Evolutionary conservation across 2,113 vertebrate genomes (phyloP).

Genomic region (Saguinus imperator): DNA sequence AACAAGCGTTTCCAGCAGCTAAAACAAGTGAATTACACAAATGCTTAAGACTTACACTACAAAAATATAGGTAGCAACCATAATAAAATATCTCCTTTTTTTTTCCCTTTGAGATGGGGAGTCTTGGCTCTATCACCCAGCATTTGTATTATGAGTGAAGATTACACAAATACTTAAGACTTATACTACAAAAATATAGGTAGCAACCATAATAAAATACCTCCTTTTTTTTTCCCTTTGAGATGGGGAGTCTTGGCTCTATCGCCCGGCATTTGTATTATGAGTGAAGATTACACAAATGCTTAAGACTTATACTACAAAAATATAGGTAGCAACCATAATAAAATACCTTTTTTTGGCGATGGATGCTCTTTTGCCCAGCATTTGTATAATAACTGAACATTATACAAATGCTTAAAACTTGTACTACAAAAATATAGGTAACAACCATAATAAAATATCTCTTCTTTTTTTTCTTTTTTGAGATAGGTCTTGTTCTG

Average conservation of each 20-base stretch:
- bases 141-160: not conserved
- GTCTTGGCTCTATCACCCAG: too few relatives aligned
- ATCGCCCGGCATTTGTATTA: not conserved
- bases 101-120: too few relatives aligned
- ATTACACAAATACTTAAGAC: not conserved
- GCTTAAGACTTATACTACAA: not conserved
- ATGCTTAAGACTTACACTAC: not conserved
- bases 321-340: conserved; percentile 17
- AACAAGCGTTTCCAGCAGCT: not conserved
- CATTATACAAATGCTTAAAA: not conserved
- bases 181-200: conserved; percentile 17
- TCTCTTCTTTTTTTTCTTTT: too few relatives aligned
- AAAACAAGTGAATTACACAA: conserved; percentile 11
- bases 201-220: not conserved
- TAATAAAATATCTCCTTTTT: not conserved
- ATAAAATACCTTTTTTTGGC: not conserved
- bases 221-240: not conserved
- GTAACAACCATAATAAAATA: not conserved
- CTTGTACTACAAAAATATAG: conserved; percentile 7
- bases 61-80: conserved; percentile 14
- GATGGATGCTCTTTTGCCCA: too few relatives aligned
- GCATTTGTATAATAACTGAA: not conserved
- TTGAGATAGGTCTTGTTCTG: too few relatives aligned
- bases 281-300: not conserved
- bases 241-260: too few relatives aligned